A percentile compares a stretch with the other conserved stretches of the same genome.
phyloP scores from a whole-genome alignment of 2,797 vertebrate species.

The Setipinna tenuifilis region DNA sequence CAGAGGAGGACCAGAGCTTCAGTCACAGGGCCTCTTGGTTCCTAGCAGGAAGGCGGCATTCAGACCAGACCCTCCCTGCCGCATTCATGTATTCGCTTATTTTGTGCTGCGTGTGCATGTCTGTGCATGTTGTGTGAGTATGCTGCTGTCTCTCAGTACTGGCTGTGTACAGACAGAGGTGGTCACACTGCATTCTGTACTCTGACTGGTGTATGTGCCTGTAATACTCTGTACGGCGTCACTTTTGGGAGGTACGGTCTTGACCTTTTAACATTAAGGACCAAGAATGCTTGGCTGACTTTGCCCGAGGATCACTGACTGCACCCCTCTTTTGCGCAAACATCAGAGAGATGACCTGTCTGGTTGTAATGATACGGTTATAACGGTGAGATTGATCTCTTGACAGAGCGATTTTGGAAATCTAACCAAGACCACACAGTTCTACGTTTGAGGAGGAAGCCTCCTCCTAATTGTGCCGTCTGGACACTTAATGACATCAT shows the following conservation, averaged over 20 bases:
- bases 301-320: not conserved
- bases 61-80: not conserved
- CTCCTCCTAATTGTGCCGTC: not conserved
- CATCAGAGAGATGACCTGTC: not conserved
- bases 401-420: not conserved
- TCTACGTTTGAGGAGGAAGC: not conserved
- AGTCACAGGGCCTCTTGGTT: not conserved
- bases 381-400: not conserved
- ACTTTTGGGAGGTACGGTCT: not conserved
- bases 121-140: not conserved
- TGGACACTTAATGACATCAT: not conserved
- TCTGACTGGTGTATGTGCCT: not conserved
- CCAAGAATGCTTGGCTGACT: not conserved
- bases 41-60: too few species aligned
- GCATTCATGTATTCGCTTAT: not conserved
- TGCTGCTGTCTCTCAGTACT: not conserved
- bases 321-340: not conserved
- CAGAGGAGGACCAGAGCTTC: not conserved
- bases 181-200: conserved; percentile 2
- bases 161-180: not conserved
- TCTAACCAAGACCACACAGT: not conserved
- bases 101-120: not conserved
- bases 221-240: not conserved
- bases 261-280: not conserved
- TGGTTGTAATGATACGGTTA: not conserved